Evolutionary conservation across 2,888 invertebrate species (phyloP).

Genomic region (Drosophila kuntzei): DNA sequence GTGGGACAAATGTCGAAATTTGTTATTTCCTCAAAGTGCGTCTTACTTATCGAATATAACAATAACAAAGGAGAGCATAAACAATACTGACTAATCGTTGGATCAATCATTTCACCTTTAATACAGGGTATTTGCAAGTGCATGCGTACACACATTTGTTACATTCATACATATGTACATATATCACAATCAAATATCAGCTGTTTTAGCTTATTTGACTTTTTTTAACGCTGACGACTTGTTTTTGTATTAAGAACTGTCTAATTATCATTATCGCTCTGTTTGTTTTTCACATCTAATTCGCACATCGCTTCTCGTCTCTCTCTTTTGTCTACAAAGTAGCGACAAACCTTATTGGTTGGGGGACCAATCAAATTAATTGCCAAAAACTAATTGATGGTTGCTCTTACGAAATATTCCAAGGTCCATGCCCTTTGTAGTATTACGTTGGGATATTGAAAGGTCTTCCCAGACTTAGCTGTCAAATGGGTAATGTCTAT

Average conservation of each 20-base stretch:
- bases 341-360: constrained; percentile 9
- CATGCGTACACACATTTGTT: neutral
- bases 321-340: constrained; percentile 12
- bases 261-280: constrained; percentile 42
- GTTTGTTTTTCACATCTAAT: constrained; percentile 32
- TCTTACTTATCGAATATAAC: constrained; percentile 26
- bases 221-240: constrained; percentile 28
- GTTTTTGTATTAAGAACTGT: constrained; percentile 21
- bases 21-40: constrained; percentile 24
- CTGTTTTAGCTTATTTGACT: constrained; percentile 14
- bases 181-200: constrained; percentile 6
- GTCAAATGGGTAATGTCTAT: neutral
- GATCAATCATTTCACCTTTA: neutral
- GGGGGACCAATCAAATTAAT: constrained; percentile 5
- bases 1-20: constrained; percentile 44
- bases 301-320: constrained; percentile 22
- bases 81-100: neutral
- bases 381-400: constrained; percentile 19
- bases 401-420: constrained; percentile 11
- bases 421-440: neutral
- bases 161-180: neutral
- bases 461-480: neutral
- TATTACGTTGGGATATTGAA: neutral
- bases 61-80: constrained; percentile 11
- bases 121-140: constrained; percentile 21